Evolutionary conservation across 2,113 vertebrate genomes (phyloP).

Genomic region (Halichoeres trimaculatus): DNA sequence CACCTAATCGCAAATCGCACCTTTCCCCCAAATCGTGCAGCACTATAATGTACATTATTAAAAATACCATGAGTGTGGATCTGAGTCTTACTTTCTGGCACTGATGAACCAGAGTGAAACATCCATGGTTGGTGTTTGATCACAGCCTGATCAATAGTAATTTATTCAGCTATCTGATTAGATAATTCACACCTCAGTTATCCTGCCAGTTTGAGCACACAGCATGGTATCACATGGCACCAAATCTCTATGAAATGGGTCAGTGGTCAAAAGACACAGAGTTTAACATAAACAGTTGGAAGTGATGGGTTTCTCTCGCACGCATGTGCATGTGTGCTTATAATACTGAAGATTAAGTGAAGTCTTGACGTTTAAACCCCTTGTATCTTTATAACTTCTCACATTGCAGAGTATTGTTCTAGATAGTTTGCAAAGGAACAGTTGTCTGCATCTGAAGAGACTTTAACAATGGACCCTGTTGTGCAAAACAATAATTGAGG

Average conservation of each 20-base stretch:
- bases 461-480: conserved; percentile 3
- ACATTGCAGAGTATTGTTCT: neutral
- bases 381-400: conserved; percentile 9
- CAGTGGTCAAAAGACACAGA: neutral
- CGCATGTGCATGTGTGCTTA: neutral
- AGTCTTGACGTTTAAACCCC: neutral
- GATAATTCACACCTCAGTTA: conserved; percentile 36
- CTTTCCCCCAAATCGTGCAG: too few species aligned
- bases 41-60: neutral
- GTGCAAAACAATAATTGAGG: neutral
- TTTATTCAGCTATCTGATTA: conserved; percentile 30
- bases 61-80: neutral
- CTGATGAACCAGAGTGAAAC: neutral
- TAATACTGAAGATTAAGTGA: neutral
- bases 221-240: neutral
- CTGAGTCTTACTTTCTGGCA: neutral
- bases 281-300: neutral
- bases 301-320: neutral
- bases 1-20: too few species aligned
- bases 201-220: neutral
- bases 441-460: neutral
- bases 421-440: neutral
- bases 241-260: conserved; percentile 5
- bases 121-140: neutral
- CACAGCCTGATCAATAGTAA: conserved; percentile 32